Conservation (phyloP, 1,140 invertebrate species). For the Listronotus bonariensis region DNA sequence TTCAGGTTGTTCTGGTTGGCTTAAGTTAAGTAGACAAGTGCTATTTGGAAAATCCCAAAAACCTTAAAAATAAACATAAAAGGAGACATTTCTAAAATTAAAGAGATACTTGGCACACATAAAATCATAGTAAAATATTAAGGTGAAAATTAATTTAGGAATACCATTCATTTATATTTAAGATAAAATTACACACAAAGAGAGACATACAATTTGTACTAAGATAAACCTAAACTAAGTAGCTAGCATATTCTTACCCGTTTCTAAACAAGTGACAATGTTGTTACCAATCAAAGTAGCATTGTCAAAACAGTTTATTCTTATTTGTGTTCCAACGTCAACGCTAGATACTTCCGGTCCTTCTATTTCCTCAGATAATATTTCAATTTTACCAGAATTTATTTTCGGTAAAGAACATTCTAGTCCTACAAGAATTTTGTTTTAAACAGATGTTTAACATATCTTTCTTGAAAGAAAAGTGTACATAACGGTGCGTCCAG, state of each 20-base stretch:
- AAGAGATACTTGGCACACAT: too few relatives aligned
- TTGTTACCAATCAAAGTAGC: conserved; percentile 55
- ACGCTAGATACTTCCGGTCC: conserved; percentile 28
- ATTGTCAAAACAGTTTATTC: conserved; percentile 58
- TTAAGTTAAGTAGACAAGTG: conserved; percentile 51
- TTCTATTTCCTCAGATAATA: conserved; percentile 44
- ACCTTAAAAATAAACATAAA: conserved; percentile 37
- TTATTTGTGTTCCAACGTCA: conserved; percentile 56
- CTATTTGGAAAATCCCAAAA: conserved; percentile 55
- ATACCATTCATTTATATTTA: too few relatives aligned
- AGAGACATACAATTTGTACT: too few relatives aligned
- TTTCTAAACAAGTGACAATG: conserved; percentile 58
- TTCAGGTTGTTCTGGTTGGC: conserved; percentile 6
- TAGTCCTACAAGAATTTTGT: conserved; percentile 25
- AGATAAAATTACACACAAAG: too few relatives aligned
- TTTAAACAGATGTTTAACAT: too few relatives aligned
- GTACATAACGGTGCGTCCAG: too few relatives aligned
- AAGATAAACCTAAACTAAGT: too few relatives aligned
- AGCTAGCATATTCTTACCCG: conserved; percentile 50
- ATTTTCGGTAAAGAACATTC: conserved; percentile 52
- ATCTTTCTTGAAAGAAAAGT: too few relatives aligned
- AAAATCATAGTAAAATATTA: too few relatives aligned
- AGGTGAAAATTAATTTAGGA: too few relatives aligned
- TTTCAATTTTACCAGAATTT: conserved; percentile 48
- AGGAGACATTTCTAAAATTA: too few relatives aligned